phyloP scores from a whole-genome alignment of 2,797 vertebrate species.

The Micropoecilia bifurca region DNA sequence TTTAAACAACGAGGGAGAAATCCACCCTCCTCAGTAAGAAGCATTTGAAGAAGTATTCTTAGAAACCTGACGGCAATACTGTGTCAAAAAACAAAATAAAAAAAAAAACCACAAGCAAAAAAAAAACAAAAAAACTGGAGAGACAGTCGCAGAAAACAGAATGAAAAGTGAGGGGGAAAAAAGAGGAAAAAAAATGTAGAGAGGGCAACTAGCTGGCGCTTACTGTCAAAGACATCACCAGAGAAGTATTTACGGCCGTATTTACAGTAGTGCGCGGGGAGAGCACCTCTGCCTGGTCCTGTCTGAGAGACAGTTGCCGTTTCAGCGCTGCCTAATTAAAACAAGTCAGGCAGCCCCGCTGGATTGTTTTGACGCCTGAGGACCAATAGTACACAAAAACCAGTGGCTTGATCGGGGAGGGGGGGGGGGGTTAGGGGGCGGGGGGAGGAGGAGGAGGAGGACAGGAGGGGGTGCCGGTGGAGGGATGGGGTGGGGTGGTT shows the following conservation, averaged over 20 bases:
- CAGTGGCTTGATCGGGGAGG: slow-evolving; percentile 95
- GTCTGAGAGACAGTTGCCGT: slow-evolving; percentile 94
- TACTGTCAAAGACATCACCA: slow-evolving; percentile 95
- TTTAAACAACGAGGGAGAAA: slow-evolving; percentile 89
- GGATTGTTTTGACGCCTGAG: slow-evolving; percentile 98
- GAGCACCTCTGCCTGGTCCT: slow-evolving; percentile 93
- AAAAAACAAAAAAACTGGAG: slow-evolving; percentile 55
- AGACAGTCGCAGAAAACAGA: slow-evolving; percentile 79
- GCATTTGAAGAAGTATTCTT: slow-evolving; percentile 94
- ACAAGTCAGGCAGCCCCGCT: slow-evolving; percentile 96
- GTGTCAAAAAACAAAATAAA: slow-evolving; percentile 78
- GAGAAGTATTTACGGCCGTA: slow-evolving; percentile 96
- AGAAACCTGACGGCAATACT: slow-evolving; percentile 86
- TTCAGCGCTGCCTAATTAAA: slow-evolving; percentile 96
- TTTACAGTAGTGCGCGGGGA: slow-evolving; percentile 88
- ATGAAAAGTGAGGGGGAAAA: slow-evolving; percentile 78
- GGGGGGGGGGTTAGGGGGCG: slow-evolving; percentile 62
- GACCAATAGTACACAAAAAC: slow-evolving; percentile 94
- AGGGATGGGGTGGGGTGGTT: slow-evolving; percentile 59
- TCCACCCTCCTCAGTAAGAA: slow-evolving; percentile 90
- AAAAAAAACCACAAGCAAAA: slow-evolving; percentile 14
- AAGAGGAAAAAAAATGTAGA: slow-evolving; percentile 52
- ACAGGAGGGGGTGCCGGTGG: slow-evolving; percentile 62
- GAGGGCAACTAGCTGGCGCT: slow-evolving; percentile 89
- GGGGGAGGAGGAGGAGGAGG: slow-evolving; percentile 40